Evolutionary conservation across 2,888 invertebrate species (phyloP).

Genomic region (Megastigmus dorsalis): DNA sequence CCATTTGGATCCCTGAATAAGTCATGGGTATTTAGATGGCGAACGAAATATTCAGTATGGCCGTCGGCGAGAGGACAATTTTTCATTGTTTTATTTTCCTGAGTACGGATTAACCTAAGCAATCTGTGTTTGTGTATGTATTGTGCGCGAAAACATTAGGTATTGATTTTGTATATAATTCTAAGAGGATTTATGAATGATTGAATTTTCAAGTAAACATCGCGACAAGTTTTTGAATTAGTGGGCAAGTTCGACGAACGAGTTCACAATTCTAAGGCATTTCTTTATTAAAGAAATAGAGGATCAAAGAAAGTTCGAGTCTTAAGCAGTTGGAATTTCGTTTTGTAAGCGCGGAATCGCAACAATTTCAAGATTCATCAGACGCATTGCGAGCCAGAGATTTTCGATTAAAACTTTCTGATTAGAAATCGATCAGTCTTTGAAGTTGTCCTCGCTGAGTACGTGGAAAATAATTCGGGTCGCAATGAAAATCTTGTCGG

Average conservation of each 20-base stretch:
- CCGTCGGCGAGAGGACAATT: not conserved
- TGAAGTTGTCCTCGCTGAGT: slow-evolving; percentile 15
- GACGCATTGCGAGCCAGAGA: not conserved
- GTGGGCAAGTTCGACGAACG: too few relatives aligned
- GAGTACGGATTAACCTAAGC: too few relatives aligned
- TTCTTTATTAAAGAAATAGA: too few relatives aligned
- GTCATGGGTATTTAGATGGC: too few relatives aligned
- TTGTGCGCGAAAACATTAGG: too few relatives aligned
- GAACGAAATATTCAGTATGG: not conserved
- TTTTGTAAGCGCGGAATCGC: slow-evolving; percentile 2
- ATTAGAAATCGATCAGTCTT: slow-evolving; percentile 48
- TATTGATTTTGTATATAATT: too few relatives aligned
- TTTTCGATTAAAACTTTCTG: slow-evolving; percentile 53
- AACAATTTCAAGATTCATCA: slow-evolving; percentile 31
- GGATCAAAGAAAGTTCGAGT: too few relatives aligned
- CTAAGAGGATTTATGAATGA: too few relatives aligned
- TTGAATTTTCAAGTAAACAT: too few relatives aligned
- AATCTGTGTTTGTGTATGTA: too few relatives aligned
- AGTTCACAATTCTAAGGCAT: too few relatives aligned
- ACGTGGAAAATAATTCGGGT: slow-evolving; percentile 26
- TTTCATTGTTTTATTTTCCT: not conserved
- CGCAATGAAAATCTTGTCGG: slow-evolving; percentile 2
- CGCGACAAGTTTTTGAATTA: too few relatives aligned
- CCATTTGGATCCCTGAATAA: slow-evolving; percentile 14
- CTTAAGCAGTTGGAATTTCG: not conserved